Percentiles rank a stretch among this genome's conserved stretches.
Conservation (phyloP, 2,888 invertebrate genomes). For the Smittia aterrima region DNA sequence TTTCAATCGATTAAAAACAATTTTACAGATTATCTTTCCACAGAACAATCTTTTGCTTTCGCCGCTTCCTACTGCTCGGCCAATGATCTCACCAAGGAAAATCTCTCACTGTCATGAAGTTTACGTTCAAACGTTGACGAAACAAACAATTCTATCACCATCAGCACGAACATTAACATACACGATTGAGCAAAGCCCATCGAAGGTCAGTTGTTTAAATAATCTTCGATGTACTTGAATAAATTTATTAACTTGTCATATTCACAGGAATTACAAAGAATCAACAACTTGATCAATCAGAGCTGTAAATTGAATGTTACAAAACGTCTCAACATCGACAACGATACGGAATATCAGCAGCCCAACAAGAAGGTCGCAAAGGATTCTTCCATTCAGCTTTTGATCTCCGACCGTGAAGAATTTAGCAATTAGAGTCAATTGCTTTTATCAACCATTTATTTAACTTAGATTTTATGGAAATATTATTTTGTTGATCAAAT, state of each 20-base stretch:
- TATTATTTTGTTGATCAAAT: too few relatives aligned
- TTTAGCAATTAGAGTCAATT: slow-evolving; percentile 6
- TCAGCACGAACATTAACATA: slow-evolving; percentile 50
- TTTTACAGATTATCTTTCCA: slow-evolving; percentile 37
- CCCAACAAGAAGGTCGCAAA: neutral
- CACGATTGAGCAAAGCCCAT: slow-evolving; percentile 51
- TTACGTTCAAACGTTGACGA: slow-evolving; percentile 59
- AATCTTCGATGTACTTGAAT: too few relatives aligned
- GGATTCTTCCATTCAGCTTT: slow-evolving; percentile 12
- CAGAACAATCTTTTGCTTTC: slow-evolving; percentile 59
- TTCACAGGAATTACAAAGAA: slow-evolving; percentile 37
- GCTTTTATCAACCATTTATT: too few relatives aligned
- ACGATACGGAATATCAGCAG: neutral
- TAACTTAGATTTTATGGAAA: too few relatives aligned
- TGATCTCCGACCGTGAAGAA: slow-evolving; percentile 32
- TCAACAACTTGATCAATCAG: slow-evolving; percentile 30
- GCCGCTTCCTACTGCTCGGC: slow-evolving; percentile 67
- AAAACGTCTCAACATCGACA: slow-evolving; percentile 30
- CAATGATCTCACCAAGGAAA: slow-evolving; percentile 49
- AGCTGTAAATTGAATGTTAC: neutral
- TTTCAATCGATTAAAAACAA: too few relatives aligned
- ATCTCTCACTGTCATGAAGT: slow-evolving; percentile 57
- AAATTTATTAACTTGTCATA: too few relatives aligned
- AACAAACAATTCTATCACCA: slow-evolving; percentile 51
- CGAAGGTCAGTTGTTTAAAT: slow-evolving; percentile 47